Conservation (phyloP, 2,888 invertebrate genomes). For the Mayetiola destructor region DNA sequence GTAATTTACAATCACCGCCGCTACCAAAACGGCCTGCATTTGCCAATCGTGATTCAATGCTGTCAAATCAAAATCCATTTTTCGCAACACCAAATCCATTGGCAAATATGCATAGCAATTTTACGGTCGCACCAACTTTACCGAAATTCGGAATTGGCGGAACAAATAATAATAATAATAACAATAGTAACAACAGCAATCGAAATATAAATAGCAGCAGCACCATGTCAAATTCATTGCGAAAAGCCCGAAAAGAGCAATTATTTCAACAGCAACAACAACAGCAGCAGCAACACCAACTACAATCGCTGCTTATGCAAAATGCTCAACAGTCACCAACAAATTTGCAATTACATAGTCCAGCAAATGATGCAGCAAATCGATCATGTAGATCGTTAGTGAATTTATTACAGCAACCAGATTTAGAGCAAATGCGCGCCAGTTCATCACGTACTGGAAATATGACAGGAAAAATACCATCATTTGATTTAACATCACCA, state of each 20-base stretch:
- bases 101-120: background rate
- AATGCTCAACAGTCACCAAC: conserved; percentile 32
- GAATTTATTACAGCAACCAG: conserved; percentile 42
- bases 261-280: conserved; percentile 6
- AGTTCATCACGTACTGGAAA: conserved; percentile 19
- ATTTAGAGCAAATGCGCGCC: conserved; percentile 21
- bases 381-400: conserved; percentile 48
- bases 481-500: conserved; percentile 29
- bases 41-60: background rate
- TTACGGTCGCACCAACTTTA: no score
- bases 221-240: background rate
- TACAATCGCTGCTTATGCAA: conserved; percentile 31
- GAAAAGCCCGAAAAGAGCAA: conserved; percentile 13
- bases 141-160: background rate
- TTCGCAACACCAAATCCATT: conserved; percentile 2
- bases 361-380: conserved; percentile 27
- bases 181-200: background rate
- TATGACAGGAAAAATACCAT: conserved; percentile 31
- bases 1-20: conserved; percentile 7
- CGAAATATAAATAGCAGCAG: no score
- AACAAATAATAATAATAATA: background rate
- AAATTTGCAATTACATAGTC: conserved; percentile 29
- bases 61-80: conserved; percentile 5
- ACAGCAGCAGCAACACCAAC: conserved; percentile 22
- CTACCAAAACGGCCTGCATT: background rate